Evolutionary conservation across 2,888 invertebrate species (phyloP).

Genomic region (Acanthosepion lycidas): DNA sequence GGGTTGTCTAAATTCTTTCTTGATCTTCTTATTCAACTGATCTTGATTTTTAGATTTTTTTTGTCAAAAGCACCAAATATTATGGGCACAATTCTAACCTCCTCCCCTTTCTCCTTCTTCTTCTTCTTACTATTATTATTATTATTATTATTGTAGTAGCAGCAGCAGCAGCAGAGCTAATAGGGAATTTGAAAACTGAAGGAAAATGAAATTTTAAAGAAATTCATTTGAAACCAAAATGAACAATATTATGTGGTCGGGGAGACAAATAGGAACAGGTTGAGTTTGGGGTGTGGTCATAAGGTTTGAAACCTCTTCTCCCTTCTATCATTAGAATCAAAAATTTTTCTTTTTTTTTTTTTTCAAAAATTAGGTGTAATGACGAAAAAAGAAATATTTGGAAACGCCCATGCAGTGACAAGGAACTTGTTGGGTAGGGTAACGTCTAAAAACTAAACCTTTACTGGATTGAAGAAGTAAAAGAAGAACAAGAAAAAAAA

Average conservation of each 20-base stretch:
- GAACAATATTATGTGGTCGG: too few species aligned
- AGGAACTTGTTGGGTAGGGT: not conserved
- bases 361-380: not conserved
- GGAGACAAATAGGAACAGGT: not conserved
- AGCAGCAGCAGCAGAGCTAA: too few species aligned
- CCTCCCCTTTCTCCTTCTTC: too few species aligned
- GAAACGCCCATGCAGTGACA: not conserved
- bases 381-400: not conserved
- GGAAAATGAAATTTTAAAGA: not conserved
- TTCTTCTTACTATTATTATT: too few species aligned
- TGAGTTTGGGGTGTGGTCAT: not conserved
- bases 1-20: too few species aligned
- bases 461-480: not conserved
- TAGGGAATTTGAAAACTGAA: too few species aligned
- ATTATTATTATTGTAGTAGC: too few species aligned
- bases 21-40: too few species aligned
- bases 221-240: not conserved
- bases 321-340: not conserved
- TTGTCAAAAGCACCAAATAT: too few species aligned
- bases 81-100: too few species aligned
- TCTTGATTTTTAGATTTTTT: too few species aligned
- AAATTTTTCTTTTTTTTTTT: not conserved
- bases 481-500: not conserved
- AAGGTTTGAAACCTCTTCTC: not conserved
- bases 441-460: not conserved